A percentile compares a stretch with the other conserved stretches of the same genome.
phyloP scores from a whole-genome alignment of 2,888 invertebrate genomes.

The Lathronympha strigana region DNA sequence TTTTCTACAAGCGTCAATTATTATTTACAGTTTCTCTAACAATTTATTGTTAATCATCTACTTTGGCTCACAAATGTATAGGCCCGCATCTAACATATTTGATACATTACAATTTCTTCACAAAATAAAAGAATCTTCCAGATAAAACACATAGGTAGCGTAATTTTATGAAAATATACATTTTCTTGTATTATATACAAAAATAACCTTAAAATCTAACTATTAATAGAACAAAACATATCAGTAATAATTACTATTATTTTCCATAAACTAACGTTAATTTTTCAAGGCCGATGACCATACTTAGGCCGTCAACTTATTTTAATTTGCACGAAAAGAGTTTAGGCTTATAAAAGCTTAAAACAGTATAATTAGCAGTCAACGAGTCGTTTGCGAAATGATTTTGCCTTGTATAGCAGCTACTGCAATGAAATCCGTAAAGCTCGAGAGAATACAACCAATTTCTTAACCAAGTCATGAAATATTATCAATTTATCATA shows the following conservation, averaged over 20 bases:
- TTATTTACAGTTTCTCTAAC: constrained; percentile 36
- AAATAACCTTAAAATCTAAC: background rate
- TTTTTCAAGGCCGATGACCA: background rate
- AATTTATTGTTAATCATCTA: constrained; percentile 31
- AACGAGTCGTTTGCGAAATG: no score
- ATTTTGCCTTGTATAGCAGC: no score
- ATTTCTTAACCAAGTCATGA: no score
- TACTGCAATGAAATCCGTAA: no score
- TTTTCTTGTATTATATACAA: background rate
- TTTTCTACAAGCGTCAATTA: constrained; percentile 57
- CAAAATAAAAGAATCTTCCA: background rate
- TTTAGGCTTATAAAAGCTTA: background rate
- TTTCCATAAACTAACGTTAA: background rate
- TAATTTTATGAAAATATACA: constrained; percentile 13
- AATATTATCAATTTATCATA: no score
- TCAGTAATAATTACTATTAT: background rate
- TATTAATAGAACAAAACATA: background rate
- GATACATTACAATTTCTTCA: constrained; percentile 19
- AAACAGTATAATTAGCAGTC: no score
- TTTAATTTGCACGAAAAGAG: constrained; percentile 13
- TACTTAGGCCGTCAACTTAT: constrained; percentile 12
- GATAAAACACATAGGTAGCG: background rate
- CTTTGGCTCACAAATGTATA: constrained; percentile 41
- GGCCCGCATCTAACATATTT: constrained; percentile 31
- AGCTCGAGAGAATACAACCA: no score